A percentile compares a stretch with the other conserved stretches of the same genome.
These are phyloP conservation scores for Stenchaetothrips biformis DNA, from an alignment of 2,888 invertebrate species.

Conservation along the genomic window DNA sequence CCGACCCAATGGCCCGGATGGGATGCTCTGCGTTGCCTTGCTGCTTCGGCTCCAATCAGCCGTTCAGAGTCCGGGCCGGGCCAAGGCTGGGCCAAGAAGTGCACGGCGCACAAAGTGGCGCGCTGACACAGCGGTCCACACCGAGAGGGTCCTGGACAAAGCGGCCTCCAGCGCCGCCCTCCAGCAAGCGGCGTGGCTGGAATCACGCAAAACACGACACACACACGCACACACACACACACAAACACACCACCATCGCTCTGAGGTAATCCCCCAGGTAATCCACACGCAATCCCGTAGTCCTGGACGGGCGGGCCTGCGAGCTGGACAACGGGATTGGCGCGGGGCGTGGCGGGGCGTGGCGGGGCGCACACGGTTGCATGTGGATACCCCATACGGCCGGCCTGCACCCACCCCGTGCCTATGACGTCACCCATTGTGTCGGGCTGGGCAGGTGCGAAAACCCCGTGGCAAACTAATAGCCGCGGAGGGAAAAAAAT, in stretches of 20 bases:
- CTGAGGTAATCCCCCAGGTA: conserved; percentile 11
- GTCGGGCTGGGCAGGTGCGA: neutral
- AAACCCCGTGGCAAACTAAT: neutral
- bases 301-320: neutral
- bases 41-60: no score
- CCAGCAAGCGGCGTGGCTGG: neutral
- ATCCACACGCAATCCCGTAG: neutral
- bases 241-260: neutral
- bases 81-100: neutral
- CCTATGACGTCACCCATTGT: neutral
- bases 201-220: neutral
- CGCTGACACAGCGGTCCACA: neutral
- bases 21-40: no score
- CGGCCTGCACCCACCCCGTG: neutral
- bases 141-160: neutral
- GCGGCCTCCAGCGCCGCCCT: neutral
- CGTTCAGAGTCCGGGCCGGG: no score
- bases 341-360: neutral
- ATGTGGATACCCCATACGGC: neutral
- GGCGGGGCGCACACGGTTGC: neutral
- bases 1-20: no score
- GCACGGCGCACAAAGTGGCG: neutral
- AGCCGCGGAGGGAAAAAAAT: neutral
- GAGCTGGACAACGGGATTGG: neutral
- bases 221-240: neutral